Conservation (phyloP, 1,140 invertebrate genomes). For the Ctenoplectra terminalis region DNA sequence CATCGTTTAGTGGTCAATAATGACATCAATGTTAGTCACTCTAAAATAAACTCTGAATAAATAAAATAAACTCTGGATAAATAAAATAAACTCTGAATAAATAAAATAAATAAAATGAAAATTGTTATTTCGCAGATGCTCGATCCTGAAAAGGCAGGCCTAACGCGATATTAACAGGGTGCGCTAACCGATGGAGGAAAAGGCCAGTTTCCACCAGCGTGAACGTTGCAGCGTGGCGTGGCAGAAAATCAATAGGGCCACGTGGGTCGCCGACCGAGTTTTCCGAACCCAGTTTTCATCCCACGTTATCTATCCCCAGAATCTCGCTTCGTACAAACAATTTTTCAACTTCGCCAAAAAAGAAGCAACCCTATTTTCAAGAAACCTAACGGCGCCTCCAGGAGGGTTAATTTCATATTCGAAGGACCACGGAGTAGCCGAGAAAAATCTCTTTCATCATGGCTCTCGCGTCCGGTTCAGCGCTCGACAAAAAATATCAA, state of each 20-base stretch:
- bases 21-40: too few relatives aligned
- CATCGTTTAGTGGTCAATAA: too few relatives aligned
- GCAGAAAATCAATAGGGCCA: slow-evolving; percentile 78
- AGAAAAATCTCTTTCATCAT: background rate
- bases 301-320: background rate
- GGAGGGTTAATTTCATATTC: background rate
- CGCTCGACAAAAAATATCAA: background rate
- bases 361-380: background rate
- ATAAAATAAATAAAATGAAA: too few relatives aligned
- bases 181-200: slow-evolving; percentile 39
- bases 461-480: background rate
- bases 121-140: background rate
- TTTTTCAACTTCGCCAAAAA: background rate
- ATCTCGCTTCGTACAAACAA: background rate
- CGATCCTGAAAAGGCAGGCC: background rate
- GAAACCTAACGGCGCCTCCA: background rate
- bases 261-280: slow-evolving; percentile 73
- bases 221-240: slow-evolving; percentile 42
- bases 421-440: background rate
- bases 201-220: slow-evolving; percentile 44
- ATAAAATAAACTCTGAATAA: too few relatives aligned
- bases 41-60: too few relatives aligned
- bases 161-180: slow-evolving; percentile 23
- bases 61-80: too few relatives aligned
- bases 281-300: slow-evolving; percentile 65